Base-by-base conservation (phyloP, 2,113 vertebrate genomes). In the Lophochroa leadbeateri region DNA sequence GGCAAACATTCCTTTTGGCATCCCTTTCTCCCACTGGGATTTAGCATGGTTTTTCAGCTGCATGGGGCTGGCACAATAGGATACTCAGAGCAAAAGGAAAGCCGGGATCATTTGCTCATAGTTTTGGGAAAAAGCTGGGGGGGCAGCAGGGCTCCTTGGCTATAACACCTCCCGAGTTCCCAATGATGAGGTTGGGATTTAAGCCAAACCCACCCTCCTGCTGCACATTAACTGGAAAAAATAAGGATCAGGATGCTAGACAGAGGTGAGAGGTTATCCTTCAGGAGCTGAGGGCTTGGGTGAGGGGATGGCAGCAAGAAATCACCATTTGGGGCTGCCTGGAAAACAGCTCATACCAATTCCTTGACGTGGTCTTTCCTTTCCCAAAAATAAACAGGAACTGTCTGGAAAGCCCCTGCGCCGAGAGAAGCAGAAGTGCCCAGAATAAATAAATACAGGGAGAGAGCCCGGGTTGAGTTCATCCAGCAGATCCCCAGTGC, bases 311-410 rank as follows among this genome's bases (percentile, higher is more conserved):
- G 85, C 86, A 79, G 52, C 24, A 64, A 44, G 78, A 82, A 61
- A 9, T 21, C 52, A 3, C 20, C 10, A 1, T 80, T 88, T 44
- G 50, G 63, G 71, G 63, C 61, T 57, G 63, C 27, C 8, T 76
- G 89, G 89, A 80, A 85, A 79, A 58, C 1, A 1, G 81, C 74
- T 95, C 94, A 96, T 91, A 72, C 88, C 78, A 13, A 92, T 52
- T 94, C 89, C 70, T 91, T 95, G 93, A 96, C 44, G 13, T 2
- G 28, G 46, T 84, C 78, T 78, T 95, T 96, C 91, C 93, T 81
- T 75, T 89, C 21, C 65, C 88, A 29, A 92, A 97, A 90, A 92
- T 92, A 96, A 97, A 91, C 93, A 94, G 89, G 91, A 95, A 72
- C 67, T 0, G 17, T 85, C 95, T 94, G 94, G 90, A 95, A 95